These are phyloP conservation scores for Synchiropus splendidus DNA, from an alignment of 2,113 vertebrate species.

Conservation along the genomic window DNA sequence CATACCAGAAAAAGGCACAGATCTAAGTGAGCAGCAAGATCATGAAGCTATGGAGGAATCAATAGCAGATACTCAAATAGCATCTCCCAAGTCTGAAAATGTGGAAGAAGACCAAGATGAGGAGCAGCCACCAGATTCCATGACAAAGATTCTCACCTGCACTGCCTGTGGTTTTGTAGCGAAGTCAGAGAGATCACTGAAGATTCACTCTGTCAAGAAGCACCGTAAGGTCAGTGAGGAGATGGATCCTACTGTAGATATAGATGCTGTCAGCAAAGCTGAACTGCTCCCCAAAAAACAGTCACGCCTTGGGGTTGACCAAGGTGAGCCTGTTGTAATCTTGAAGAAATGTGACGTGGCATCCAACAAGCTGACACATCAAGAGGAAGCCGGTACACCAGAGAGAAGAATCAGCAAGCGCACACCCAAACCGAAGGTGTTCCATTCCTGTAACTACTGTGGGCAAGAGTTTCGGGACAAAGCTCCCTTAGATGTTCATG, in stretches of 20 bases:
- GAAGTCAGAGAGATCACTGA: slow-evolving; percentile 62
- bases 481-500: slow-evolving; percentile 59
- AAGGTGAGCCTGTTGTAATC: slow-evolving; percentile 5
- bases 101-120: slow-evolving; percentile 6
- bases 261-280: slow-evolving; percentile 13
- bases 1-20: slow-evolving; percentile 38
- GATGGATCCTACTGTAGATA: slow-evolving; percentile 6
- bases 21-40: slow-evolving; percentile 15
- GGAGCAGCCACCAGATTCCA: background rate
- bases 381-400: slow-evolving; percentile 10
- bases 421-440: slow-evolving; percentile 56
- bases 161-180: slow-evolving; percentile 52
- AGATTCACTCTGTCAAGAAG: slow-evolving; percentile 62
- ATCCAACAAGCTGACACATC: slow-evolving; percentile 13
- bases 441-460: slow-evolving; percentile 61
- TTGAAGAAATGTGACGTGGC: slow-evolving; percentile 7
- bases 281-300: slow-evolving; percentile 29
- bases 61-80: slow-evolving; percentile 32
- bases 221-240: slow-evolving; percentile 24
- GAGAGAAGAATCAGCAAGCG: slow-evolving; percentile 52
- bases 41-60: slow-evolving; percentile 36
- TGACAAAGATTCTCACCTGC: slow-evolving; percentile 34
- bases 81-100: slow-evolving; percentile 51
- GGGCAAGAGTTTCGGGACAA: slow-evolving; percentile 60
- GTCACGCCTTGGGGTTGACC: slow-evolving; percentile 1